Evolutionary conservation across 1,140 invertebrate genomes (phyloP).

Genomic region (Calliopsis andreniformis): DNA sequence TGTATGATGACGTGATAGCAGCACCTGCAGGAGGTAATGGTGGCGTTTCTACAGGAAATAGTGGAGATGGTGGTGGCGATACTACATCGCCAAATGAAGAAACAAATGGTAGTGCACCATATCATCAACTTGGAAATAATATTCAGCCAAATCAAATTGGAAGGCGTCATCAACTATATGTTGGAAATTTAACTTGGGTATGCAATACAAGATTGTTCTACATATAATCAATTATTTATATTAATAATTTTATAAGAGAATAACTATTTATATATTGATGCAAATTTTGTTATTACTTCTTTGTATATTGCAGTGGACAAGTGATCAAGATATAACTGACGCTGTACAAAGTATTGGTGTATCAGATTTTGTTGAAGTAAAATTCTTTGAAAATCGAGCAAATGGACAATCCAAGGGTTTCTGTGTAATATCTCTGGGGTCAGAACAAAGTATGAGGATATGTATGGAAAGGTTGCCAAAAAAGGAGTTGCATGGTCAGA

Average conservation of each 20-base stretch:
- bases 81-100: constrained; percentile 83
- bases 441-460: constrained; percentile 93
- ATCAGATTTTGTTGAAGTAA: constrained; percentile 97
- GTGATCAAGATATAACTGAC: constrained; percentile 97
- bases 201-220: constrained; percentile 30
- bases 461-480: constrained; percentile 96
- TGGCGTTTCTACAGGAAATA: constrained; percentile 73
- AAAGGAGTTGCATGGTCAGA: constrained; percentile 97
- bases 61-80: constrained; percentile 71
- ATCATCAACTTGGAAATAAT: constrained; percentile 85
- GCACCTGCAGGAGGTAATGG: constrained; percentile 84
- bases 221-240: too few species aligned
- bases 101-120: constrained; percentile 86
- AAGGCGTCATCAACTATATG: constrained; percentile 93
- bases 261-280: too few species aligned
- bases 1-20: constrained; percentile 98
- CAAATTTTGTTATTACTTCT: constrained; percentile 25
- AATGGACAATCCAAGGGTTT: constrained; percentile 99
- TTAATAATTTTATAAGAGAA: constrained; percentile 22
- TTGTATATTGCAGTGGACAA: constrained; percentile 93
- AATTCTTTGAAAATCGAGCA: constrained; percentile 99
- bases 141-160: constrained; percentile 87
- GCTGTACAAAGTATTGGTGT: constrained; percentile 93
- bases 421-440: constrained; percentile 95
- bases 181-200: constrained; percentile 97